These are phyloP conservation scores for Odontophorus gujanensis DNA, from an alignment of 2,113 vertebrate genomes.

Conservation along the genomic window DNA sequence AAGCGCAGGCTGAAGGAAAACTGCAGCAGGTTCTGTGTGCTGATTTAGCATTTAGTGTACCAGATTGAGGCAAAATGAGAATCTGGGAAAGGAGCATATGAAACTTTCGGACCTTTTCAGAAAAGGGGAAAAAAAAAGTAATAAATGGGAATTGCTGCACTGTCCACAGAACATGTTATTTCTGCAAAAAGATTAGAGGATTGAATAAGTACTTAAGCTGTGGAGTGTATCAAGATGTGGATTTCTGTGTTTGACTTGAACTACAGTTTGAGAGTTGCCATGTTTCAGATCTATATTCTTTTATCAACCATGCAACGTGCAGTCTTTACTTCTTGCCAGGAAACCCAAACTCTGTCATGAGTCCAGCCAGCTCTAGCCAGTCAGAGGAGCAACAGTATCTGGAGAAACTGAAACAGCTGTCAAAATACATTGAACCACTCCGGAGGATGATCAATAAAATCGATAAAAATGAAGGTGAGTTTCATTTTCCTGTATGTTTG, in stretches of 20 bases:
- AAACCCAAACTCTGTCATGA: slow-evolving; percentile 94
- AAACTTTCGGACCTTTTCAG: neutral
- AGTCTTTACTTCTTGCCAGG: slow-evolving; percentile 74
- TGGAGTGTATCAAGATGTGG: neutral
- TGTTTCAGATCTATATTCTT: neutral
- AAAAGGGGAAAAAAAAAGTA: neutral
- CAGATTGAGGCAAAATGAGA: neutral
- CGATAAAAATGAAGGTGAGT: slow-evolving; percentile 96
- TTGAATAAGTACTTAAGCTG: neutral
- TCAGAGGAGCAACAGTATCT: slow-evolving; percentile 98
- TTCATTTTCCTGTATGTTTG: neutral
- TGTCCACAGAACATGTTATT: neutral
- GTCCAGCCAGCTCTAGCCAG: slow-evolving; percentile 88
- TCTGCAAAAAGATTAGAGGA: neutral
- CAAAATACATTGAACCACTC: slow-evolving; percentile 96
- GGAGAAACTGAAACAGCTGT: slow-evolving; percentile 96
- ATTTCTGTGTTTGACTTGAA: neutral
- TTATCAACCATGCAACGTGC: neutral
- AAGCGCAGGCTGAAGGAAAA: neutral
- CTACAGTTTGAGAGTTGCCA: neutral
- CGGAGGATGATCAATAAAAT: slow-evolving; percentile 99
- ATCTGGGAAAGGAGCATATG: neutral
- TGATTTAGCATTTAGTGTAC: neutral
- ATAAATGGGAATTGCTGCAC: neutral
- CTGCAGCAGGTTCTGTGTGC: neutral